Percentiles rank a stretch among this genome's conserved stretches.
Evolutionary conservation across 2,888 invertebrate species (phyloP).

Genomic region (Allygus modestus): DNA sequence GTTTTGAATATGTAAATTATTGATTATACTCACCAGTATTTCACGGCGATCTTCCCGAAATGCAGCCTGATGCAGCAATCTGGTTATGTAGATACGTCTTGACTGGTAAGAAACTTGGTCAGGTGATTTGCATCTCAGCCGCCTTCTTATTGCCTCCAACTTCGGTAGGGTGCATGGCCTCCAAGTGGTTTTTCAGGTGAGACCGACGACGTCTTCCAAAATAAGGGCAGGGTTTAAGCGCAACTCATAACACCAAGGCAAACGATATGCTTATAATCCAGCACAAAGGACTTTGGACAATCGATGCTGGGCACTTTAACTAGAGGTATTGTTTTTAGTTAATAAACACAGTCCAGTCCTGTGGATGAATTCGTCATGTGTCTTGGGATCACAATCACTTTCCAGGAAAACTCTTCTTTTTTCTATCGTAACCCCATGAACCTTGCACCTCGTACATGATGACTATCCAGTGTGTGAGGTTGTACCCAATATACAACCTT

Average conservation of each 20-base stretch:
- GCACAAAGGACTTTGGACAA: constrained; percentile 57
- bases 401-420: constrained; percentile 63
- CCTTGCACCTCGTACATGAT: constrained; percentile 63
- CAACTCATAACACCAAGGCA: constrained; percentile 1
- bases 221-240: no score
- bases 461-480: constrained; percentile 63
- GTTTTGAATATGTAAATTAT: no score
- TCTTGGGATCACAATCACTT: constrained; percentile 46
- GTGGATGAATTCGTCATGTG: constrained; percentile 62
- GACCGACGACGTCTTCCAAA: no score
- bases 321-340: constrained; percentile 60
- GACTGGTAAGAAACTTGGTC: no score
- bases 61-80: no score
- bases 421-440: constrained; percentile 45
- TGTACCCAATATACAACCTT: constrained; percentile 60
- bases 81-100: no score
- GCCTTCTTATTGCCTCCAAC: no score
- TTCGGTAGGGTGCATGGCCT: no score
- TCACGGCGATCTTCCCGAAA: no score
- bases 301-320: constrained; percentile 58
- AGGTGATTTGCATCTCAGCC: no score
- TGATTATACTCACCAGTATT: no score
- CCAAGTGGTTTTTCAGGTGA: no score
- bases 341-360: constrained; percentile 56
- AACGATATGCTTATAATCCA: constrained; percentile 48